Conservation (phyloP, 1,140 invertebrate species). For the Drosophila nigromelanica region DNA sequence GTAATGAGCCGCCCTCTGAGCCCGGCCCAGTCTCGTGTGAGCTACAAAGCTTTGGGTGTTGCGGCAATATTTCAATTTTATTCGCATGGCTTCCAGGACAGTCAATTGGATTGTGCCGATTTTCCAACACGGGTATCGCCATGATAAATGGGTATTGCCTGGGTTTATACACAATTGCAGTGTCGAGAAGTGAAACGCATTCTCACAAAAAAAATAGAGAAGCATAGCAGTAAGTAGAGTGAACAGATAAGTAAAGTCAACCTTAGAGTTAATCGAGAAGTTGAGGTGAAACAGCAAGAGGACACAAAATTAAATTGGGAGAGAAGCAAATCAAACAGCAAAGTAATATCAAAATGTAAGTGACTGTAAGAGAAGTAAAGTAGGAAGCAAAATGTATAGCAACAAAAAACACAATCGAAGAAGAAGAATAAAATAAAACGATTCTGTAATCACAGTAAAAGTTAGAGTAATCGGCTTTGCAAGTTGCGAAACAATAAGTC, state of each 20-base stretch:
- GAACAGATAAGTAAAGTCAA: background rate
- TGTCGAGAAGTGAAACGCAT: background rate
- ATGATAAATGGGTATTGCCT: slow-evolving; percentile 3
- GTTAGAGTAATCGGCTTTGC: no score
- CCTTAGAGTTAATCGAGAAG: background rate
- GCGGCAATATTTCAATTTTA: slow-evolving; percentile 26
- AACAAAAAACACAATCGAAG: no score
- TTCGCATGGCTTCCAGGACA: slow-evolving; percentile 2
- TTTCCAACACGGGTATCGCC: background rate
- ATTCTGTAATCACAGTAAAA: no score
- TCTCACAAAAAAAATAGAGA: background rate
- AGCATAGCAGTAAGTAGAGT: background rate
- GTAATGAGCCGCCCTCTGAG: slow-evolving; percentile 13
- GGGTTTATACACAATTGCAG: background rate
- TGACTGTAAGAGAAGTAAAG: no score
- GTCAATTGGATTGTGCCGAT: background rate
- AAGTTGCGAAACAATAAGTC: no score
- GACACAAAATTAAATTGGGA: no score
- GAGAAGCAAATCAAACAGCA: no score
- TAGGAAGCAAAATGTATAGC: no score
- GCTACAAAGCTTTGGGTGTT: background rate
- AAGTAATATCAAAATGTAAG: no score
- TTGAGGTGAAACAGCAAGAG: background rate
- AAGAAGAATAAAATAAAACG: no score
- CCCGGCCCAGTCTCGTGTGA: background rate